phyloP scores from a whole-genome alignment of 2,888 invertebrate genomes.

The Diaphora mendica region DNA sequence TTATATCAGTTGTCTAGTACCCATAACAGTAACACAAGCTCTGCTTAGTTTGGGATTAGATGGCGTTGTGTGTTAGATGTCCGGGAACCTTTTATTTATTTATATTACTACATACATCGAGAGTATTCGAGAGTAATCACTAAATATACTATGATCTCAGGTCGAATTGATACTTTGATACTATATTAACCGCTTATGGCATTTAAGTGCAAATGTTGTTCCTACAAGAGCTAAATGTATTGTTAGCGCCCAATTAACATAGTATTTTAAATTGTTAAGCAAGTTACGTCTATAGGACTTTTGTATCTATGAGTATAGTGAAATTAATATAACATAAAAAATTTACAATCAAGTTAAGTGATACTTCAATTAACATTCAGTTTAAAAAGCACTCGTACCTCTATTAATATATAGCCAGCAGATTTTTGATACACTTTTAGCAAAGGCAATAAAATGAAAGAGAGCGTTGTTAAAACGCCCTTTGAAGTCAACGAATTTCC shows the following conservation, averaged over 20 bases:
- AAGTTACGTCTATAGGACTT: background rate
- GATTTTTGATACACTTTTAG: slow-evolving; percentile 68
- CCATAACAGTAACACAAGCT: too few relatives aligned
- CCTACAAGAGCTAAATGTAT: background rate
- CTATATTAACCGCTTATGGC: background rate
- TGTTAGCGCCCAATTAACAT: background rate
- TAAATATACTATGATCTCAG: too few relatives aligned
- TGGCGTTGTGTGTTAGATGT: too few relatives aligned
- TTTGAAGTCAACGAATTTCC: slow-evolving; percentile 82
- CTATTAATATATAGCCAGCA: slow-evolving; percentile 43
- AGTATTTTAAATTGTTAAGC: background rate
- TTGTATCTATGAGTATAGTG: background rate
- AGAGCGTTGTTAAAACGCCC: slow-evolving; percentile 78
- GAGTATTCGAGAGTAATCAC: too few relatives aligned
- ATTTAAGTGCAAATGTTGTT: background rate
- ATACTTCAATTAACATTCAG: slow-evolving; percentile 16
- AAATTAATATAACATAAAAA: background rate
- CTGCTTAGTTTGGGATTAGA: too few relatives aligned
- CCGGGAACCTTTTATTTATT: too few relatives aligned
- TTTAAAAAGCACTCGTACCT: slow-evolving; percentile 39
- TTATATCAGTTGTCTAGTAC: too few relatives aligned
- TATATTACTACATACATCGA: too few relatives aligned
- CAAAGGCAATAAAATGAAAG: slow-evolving; percentile 76
- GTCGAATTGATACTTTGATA: too few relatives aligned
- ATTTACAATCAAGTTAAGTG: background rate